A percentile compares a stretch with the other conserved stretches of the same genome.
Conservation (phyloP, 2,888 invertebrate genomes). For the Mythimna albipuncta region DNA sequence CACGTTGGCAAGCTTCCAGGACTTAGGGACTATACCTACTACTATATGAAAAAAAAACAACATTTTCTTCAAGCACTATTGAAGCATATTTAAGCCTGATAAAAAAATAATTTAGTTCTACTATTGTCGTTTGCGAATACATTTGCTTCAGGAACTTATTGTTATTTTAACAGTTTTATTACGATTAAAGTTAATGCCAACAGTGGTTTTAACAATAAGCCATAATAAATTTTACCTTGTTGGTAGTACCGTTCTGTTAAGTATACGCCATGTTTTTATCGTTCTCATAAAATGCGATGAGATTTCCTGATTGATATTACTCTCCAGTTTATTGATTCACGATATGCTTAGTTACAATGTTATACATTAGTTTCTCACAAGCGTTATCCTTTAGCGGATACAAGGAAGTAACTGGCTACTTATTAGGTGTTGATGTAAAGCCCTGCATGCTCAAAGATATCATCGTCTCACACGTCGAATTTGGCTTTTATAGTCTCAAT, state of each 20-base stretch:
- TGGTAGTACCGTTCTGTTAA: constrained; percentile 18
- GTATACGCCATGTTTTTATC: constrained; percentile 68
- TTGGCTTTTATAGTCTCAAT: constrained; percentile 45
- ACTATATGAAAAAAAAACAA: no score
- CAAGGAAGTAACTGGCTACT: constrained; percentile 55
- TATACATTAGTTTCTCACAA: constrained; percentile 57
- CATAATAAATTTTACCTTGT: constrained; percentile 25
- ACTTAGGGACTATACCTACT: no score
- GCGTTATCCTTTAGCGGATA: constrained; percentile 50
- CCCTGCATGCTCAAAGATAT: constrained; percentile 49
- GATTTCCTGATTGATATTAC: constrained; percentile 80
- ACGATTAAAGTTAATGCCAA: neutral
- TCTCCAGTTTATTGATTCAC: constrained; percentile 74
- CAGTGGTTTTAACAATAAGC: constrained; percentile 14
- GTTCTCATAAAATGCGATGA: constrained; percentile 76
- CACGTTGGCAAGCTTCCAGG: no score
- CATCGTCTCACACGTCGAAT: constrained; percentile 50
- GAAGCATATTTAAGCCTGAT: no score
- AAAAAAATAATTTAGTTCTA: no score
- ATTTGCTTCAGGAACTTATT: neutral
- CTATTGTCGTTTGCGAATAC: constrained; percentile 1
- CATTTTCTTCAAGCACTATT: no score
- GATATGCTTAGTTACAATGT: constrained; percentile 71
- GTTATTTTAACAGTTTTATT: constrained; percentile 6
- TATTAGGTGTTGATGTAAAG: constrained; percentile 60